Conservation (phyloP, 1,140 invertebrate species). For the Cephus cinctus region DNA sequence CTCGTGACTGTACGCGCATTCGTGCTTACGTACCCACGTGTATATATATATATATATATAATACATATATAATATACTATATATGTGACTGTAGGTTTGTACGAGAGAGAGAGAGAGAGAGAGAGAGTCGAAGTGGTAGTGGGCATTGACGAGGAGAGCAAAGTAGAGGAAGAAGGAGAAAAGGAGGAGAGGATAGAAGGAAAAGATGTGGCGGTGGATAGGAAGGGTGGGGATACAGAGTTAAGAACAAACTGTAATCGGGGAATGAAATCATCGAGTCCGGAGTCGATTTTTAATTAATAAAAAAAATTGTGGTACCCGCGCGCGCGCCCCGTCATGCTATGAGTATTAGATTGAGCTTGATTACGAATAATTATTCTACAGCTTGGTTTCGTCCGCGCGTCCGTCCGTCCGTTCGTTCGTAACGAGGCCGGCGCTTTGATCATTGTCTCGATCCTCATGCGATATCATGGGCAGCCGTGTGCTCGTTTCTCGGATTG, state of each 20-base stretch:
- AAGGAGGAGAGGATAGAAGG: slow-evolving; percentile 19
- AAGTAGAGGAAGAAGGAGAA: slow-evolving; percentile 7
- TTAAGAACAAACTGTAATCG: slow-evolving; percentile 8
- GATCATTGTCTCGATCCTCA: slow-evolving; percentile 22
- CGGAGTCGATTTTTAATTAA: slow-evolving; percentile 9
- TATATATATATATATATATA: no score
- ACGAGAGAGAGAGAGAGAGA: slow-evolving; percentile 16
- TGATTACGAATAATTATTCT: slow-evolving; percentile 55
- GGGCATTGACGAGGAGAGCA: no score
- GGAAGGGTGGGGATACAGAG: not conserved
- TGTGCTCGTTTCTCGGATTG: slow-evolving; percentile 14
- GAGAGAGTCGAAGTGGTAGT: slow-evolving; percentile 10
- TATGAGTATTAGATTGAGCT: slow-evolving; percentile 50
- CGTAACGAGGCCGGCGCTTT: slow-evolving; percentile 27
- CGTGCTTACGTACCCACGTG: not conserved
- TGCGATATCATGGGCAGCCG: no score
- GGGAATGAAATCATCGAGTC: not conserved
- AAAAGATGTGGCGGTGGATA: slow-evolving; percentile 19
- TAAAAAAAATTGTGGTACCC: slow-evolving; percentile 6
- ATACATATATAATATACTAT: no score
- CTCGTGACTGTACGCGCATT: no score
- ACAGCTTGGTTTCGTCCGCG: slow-evolving; percentile 37
- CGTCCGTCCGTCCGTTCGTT: no score
- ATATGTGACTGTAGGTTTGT: no score
- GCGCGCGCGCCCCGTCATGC: slow-evolving; percentile 42